phyloP scores from a whole-genome alignment of 1,140 invertebrate species.

The Archegozetes longisetosus region DNA sequence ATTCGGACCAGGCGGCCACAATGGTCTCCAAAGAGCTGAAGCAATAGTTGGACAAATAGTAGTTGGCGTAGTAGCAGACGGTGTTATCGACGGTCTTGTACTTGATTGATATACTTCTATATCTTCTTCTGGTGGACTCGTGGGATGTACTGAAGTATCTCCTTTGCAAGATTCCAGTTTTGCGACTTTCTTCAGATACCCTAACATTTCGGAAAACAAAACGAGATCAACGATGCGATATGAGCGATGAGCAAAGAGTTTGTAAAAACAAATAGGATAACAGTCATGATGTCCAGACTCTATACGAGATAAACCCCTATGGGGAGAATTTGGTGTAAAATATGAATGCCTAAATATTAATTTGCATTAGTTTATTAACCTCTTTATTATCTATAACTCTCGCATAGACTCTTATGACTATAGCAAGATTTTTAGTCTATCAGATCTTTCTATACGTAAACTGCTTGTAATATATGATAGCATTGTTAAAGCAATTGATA shows the following conservation, averaged over 20 bases:
- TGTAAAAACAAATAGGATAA: not conserved
- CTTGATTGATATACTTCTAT: too few relatives aligned
- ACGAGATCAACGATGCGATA: not conserved
- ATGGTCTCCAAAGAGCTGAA: slow-evolving; percentile 18
- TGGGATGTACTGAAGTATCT: not conserved
- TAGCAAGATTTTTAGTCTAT: too few relatives aligned
- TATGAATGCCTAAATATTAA: too few relatives aligned
- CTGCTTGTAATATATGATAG: too few relatives aligned
- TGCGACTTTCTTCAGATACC: slow-evolving; percentile 10
- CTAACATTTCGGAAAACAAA: not conserved
- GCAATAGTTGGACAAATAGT: slow-evolving; percentile 17
- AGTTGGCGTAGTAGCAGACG: slow-evolving; percentile 1
- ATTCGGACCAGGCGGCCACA: slow-evolving; percentile 21
- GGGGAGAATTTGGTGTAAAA: too few relatives aligned
- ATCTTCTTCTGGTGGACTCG: not conserved
- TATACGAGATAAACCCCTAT: too few relatives aligned
- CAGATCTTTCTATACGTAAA: too few relatives aligned
- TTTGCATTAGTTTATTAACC: too few relatives aligned
- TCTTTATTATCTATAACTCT: too few relatives aligned
- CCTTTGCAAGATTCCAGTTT: slow-evolving; percentile 8
- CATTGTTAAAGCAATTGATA: too few relatives aligned
- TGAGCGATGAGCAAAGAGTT: not conserved
- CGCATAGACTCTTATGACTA: too few relatives aligned
- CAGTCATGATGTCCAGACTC: not conserved
- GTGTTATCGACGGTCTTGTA: not conserved